phyloP scores from a whole-genome alignment of 2,113 vertebrate genomes.

The Rhea pennata region DNA sequence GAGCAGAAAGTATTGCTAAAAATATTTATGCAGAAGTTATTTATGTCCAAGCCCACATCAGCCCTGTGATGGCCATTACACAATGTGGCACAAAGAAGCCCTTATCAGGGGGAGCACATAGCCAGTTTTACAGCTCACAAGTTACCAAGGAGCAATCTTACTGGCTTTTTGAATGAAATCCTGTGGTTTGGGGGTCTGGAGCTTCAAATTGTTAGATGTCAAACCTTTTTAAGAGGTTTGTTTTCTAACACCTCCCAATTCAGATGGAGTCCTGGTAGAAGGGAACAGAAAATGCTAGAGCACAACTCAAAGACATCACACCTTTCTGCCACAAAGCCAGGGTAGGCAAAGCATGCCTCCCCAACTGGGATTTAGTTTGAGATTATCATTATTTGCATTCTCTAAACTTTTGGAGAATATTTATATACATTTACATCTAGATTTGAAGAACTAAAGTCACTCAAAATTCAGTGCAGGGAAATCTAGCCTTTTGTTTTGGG shows the following conservation, averaged over 20 bases:
- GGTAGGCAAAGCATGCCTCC: background rate
- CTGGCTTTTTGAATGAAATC: constrained; percentile 18
- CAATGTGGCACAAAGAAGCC: constrained; percentile 12
- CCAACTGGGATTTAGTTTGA: background rate
- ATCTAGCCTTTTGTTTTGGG: background rate
- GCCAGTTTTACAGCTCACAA: background rate
- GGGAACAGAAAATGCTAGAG: background rate
- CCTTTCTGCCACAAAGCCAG: background rate
- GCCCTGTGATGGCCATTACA: background rate
- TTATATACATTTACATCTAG: too few species aligned
- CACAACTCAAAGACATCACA: background rate
- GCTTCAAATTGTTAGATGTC: background rate
- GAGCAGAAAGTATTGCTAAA: constrained; percentile 56
- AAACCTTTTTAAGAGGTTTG: background rate
- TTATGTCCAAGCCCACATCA: constrained; percentile 40
- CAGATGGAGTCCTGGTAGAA: background rate
- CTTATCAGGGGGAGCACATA: constrained; percentile 47
- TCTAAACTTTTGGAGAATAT: background rate
- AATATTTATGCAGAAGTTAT: constrained; percentile 52
- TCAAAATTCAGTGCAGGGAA: background rate
- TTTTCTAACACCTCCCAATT: background rate
- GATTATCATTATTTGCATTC: background rate
- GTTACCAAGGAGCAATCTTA: background rate
- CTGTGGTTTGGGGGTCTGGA: background rate
- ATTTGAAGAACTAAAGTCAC: background rate